Base-by-base conservation (phyloP, 2,113 vertebrate species). In the Canis aureus region DNA sequence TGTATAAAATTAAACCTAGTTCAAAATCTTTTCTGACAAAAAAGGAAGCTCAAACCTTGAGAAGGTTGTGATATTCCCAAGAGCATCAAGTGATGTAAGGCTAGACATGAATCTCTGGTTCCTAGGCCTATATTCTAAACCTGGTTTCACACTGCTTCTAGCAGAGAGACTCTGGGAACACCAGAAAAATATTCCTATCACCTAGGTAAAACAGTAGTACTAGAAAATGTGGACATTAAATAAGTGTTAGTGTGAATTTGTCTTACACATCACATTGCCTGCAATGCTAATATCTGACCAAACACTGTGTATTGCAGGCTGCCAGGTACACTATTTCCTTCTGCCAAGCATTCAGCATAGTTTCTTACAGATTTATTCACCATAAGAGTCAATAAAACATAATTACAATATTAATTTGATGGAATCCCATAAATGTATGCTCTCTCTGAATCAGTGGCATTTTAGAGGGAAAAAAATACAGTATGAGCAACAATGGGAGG, bases 141-240 rank as follows among this genome's bases (percentile, higher is more conserved):
- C 53, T 32, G 59, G 19, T 74, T 64, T 84, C 43, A 74, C 20
- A 69, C 43, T 92, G 55, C 23, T 81, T 94, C 67, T 79, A 35
- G 76, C 2, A 55, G 13, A n/a, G 38, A 94, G 82, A 29, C 15
- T 85, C 87, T 59, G 71, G 64, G 27, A 71, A 25, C 4, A 29
- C n/a, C 22, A n/a, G 49, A 32, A 89, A 95, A 82, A 69, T 20
- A 12, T 35, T 88, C 35, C 22, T 62, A 29, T 69, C 85, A 32
- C 25, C 74, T 83, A 81, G 0, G 25, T 81, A 78, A 92, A 69
- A 23, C 59, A 71, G 27, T 17, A 23, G 3, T 79, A 57, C 27
- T 27, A 78, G 60, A 67, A 96, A 87, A 87, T 79, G 10, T 43
- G 32, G 59, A 59, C 62, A 71, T 49, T 49, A 89, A 97, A 89